A percentile compares a stretch with the other conserved stretches of the same genome.
Evolutionary conservation across 2,113 vertebrate genomes (phyloP).

Genomic region (Hippocampus barbouri): DNA sequence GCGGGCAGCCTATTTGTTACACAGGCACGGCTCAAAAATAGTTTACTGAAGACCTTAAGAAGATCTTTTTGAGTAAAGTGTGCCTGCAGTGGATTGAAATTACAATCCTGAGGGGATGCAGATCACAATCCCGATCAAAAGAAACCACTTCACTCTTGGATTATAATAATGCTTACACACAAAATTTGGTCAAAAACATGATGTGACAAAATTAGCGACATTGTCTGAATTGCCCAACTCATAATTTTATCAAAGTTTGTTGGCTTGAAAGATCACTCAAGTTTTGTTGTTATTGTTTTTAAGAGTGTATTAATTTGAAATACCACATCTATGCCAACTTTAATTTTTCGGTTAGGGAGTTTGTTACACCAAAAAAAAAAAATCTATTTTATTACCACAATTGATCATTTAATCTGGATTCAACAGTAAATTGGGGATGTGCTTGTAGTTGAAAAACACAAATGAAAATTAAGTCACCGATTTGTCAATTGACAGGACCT

Average conservation of each 20-base stretch:
- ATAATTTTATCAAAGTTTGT: no score
- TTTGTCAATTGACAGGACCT: not conserved
- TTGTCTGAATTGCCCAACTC: no score
- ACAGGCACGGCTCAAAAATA: constrained; percentile 4
- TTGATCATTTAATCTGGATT: not conserved
- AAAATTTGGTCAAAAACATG: no score
- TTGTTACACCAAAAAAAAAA: not conserved
- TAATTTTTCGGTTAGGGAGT: not conserved
- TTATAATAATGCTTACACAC: not conserved
- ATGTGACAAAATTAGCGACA: no score
- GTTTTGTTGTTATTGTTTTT: no score
- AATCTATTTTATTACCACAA: not conserved
- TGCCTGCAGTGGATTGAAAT: constrained; percentile 3
- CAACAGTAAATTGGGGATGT: not conserved
- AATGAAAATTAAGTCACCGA: not conserved
- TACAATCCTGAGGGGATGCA: not conserved
- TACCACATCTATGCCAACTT: not conserved
- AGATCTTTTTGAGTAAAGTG: not conserved
- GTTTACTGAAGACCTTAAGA: not conserved
- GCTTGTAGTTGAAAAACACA: not conserved
- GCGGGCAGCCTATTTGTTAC: constrained; percentile 15
- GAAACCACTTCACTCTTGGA: not conserved
- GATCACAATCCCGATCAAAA: not conserved
- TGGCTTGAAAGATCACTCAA: no score
- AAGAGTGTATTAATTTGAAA: not conserved